Evolutionary conservation across 2,888 invertebrate species (phyloP).

Genomic region (Pardosa pseudoannulata): DNA sequence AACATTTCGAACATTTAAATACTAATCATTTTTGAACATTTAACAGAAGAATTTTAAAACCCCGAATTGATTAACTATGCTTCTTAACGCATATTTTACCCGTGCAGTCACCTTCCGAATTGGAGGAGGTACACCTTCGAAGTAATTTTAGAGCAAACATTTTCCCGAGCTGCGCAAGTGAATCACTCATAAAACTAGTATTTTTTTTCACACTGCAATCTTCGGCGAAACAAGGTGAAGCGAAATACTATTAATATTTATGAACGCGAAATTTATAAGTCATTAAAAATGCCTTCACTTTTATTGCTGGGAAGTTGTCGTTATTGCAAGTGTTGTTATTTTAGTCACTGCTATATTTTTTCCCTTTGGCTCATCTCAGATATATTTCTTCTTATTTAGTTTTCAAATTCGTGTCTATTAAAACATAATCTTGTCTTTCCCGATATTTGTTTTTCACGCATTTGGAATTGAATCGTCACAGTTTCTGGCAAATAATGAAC

Average conservation of each 20-base stretch:
- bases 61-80: too few species aligned
- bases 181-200: not conserved
- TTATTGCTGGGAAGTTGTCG: not conserved
- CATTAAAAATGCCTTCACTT: not conserved
- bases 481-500: not conserved
- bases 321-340: too few species aligned
- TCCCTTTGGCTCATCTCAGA: too few species aligned
- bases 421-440: not conserved
- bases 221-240: too few species aligned
- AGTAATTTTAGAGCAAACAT: not conserved
- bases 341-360: too few species aligned
- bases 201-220: too few species aligned
- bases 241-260: not conserved
- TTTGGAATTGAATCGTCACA: not conserved
- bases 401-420: not conserved
- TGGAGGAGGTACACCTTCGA: not conserved
- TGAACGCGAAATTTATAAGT: constrained; percentile 9
- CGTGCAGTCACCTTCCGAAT: not conserved
- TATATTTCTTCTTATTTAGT: too few species aligned
- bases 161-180: not conserved
- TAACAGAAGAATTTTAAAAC: too few species aligned
- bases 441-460: not conserved
- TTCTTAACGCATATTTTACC: too few species aligned
- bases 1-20: too few species aligned
- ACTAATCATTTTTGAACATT: too few species aligned